Base-by-base conservation (phyloP, 1,140 invertebrate genomes). In the Ceratosolen solmsi region DNA sequence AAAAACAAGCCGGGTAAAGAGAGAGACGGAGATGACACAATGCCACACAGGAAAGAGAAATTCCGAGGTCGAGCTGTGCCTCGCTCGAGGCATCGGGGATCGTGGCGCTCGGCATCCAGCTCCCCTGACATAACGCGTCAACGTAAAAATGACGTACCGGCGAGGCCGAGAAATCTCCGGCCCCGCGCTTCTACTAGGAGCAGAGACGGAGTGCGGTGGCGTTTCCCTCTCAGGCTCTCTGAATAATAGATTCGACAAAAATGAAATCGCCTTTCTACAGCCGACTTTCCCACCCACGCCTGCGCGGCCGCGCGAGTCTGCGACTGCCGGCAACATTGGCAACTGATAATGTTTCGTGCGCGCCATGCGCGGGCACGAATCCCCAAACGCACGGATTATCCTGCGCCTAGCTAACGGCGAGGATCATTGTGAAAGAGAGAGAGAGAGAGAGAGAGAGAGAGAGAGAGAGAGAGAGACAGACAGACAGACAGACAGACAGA, bases 261-360 rank as follows among this genome's bases (percentile, higher is more conserved):
- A 79, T 41, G 70, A 83, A 83, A 75, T 79, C 77, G 73, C 71
- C 82, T 83, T 79, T 79, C 82, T 83, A 83, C 60, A 8, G 22
- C n/a, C 49, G 30, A 71, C 77, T 71, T 79, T 79, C 77, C 77
- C 77, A 79, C 65, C 77, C 65, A 71, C 65, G n/a, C 38, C 17
- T n/a, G 20, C 51, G 9, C 51, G 11, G 51, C 51, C 51, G 20
- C 13, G 20, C 51, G 51, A 63, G 65, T 71, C 46, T 56, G 25
- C 49, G 63, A 54, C 11, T 2, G 15, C 51, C 38, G 38, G 38
- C 22, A 76, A 27, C 38, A n/a, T 54, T 38, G 7, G 17, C 11
- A n/a, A n/a, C n/a, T n/a, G n/a, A n/a, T n/a, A n/a, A n/a, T n/a
- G n/a, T n/a, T n/a, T n/a, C n/a, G n/a, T n/a, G n/a, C n/a, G n/a